Base-by-base conservation (phyloP, 1,140 invertebrate species). In the Hirudo medicinalis region DNA sequence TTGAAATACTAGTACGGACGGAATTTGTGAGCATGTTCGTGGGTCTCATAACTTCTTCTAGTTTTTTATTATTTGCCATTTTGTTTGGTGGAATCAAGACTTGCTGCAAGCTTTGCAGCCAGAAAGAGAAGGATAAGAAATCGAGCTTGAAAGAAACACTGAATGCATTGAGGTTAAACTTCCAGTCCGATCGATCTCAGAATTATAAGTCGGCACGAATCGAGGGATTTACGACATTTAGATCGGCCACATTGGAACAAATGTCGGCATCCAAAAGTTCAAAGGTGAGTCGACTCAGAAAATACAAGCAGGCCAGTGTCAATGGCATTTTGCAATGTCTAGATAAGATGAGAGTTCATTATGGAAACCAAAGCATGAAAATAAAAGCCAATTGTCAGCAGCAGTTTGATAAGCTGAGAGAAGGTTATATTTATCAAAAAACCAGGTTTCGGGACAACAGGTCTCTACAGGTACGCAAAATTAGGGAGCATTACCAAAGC, bases 401-500 rank as follows among this genome's bases (percentile, higher is more conserved):
- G 78, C 92, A 95, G 84, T 88, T 94, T 81, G 92, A 95, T 78
- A 91, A 89, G 87, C 91, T 95, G 72, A 87, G 91, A 77, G 91
- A 89, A 76, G 94, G 90, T 78, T 96, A 96, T 80, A 87, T 89
- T 74, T 86, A 87, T 20, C 92, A 94, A 83, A 71, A 78, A 15
- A 71, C 73, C 13, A 74, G 75, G 57, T 75, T 81, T 17, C 77
- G 78, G 36, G 78, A 78, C 49, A 80, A 81, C 74, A 78, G 78
- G 53, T 77, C 76, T 6, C 86, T 87, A 72, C 92, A 95, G 81
- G 84, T 97, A 74, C 91, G 92, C 78, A 91, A 91, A 87, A 90
- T 96, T 67, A 86, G 91, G 67, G 92, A 95, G 79, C 93, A 93
- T 80, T 96, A 96, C 81, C 89, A 94, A 77, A 92, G 92, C 85